Conservation (phyloP, 2,888 invertebrate genomes). For the Diaprepes abbreviatus region DNA sequence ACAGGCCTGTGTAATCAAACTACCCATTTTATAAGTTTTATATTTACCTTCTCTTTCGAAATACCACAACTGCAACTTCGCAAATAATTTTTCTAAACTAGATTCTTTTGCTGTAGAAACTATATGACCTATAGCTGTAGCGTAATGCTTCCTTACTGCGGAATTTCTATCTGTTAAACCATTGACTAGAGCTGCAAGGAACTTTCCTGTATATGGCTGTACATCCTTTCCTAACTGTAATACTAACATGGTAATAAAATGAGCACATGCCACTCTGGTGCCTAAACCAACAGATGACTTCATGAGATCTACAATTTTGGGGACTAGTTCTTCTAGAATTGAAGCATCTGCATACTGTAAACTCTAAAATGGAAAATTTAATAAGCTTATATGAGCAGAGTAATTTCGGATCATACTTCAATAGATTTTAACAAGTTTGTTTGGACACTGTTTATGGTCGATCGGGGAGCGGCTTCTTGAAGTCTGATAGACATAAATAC, state of each 20-base stretch:
- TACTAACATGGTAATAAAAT: conserved; percentile 81
- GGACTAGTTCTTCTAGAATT: conserved; percentile 84
- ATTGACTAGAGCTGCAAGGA: conserved; percentile 76
- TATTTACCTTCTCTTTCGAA: conserved; percentile 75
- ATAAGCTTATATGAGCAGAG: no score
- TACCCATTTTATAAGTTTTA: no score
- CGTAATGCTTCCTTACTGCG: conserved; percentile 86
- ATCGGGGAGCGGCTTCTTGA: no score
- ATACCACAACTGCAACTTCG: conserved; percentile 76
- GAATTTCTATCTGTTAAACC: conserved; percentile 88
- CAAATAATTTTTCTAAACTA: conserved; percentile 76
- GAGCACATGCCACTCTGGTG: conserved; percentile 85
- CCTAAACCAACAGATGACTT: conserved; percentile 85
- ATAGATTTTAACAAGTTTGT: no score
- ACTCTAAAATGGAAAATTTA: conserved; percentile 68
- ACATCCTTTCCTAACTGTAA: conserved; percentile 70
- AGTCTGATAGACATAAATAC: no score
- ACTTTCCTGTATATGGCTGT: conserved; percentile 74
- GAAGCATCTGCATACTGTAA: conserved; percentile 82
- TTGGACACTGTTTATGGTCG: no score
- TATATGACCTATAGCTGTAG: conserved; percentile 87
- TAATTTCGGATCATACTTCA: no score
- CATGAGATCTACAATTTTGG: conserved; percentile 85
- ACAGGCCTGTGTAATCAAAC: no score
- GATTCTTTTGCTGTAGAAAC: conserved; percentile 85